Base-by-base conservation (phyloP, 2,888 invertebrate genomes). In the Artemia sinica region DNA sequence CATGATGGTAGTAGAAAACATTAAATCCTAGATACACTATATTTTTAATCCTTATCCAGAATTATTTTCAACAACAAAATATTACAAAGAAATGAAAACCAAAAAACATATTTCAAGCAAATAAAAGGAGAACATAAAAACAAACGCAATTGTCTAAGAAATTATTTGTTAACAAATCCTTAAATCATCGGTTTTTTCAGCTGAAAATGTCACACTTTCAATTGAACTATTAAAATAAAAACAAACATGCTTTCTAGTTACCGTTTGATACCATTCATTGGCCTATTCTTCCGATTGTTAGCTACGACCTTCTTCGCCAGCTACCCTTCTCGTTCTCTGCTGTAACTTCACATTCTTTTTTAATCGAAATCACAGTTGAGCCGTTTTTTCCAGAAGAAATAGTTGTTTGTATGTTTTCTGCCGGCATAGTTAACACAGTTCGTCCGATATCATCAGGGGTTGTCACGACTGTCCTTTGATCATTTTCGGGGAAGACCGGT, bases 221-320 rank as follows among this genome's bases (percentile, higher is more conserved):
- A 58, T 8, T 58, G 58, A 58, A 58, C 13, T 58, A n/a, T 14
- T 8, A 58, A 58, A n/a, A n/a, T n/a, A 8, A 58, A 58, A 58
- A 14, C n/a, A 58, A n/a, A 58, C 14, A 58, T 58, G 14, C 14
- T 14, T 18, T 58, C 58, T 58, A 58, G 18, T 58, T 58, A 58
- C 58, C 58, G 58, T 58, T 58, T 58, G 14, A 18, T 58, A 18
- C 18, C 58, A 58, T 18, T 58, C 18, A n/a, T 18, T 14, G 58
- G 18, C n/a, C 58, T 14, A 58, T 58, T 58, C 58, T 18, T 58
- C 58, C 18, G n/a, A 58, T 58, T 58, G 18, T 58, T 58, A 58
- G 58, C 58, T 18, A 58, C 18, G 8, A 14, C 58, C n/a, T 58
- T 18, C n/a, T 18, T 58, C 58, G 58, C 58, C 58, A 58, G 18